Base-by-base conservation (phyloP, 2,113 vertebrate genomes). In the Cyprinodon tularosa region DNA sequence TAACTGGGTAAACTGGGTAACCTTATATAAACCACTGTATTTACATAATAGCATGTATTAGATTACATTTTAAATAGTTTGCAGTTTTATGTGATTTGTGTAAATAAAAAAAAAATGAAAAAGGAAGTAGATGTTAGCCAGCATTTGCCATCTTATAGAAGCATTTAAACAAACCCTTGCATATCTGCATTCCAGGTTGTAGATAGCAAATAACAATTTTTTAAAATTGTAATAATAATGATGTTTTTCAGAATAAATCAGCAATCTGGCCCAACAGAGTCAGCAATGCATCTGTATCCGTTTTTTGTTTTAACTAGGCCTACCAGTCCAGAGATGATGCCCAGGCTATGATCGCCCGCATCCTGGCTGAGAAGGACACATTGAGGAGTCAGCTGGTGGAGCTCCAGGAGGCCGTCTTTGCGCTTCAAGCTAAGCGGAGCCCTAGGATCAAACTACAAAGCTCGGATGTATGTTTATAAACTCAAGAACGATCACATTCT, bases 321-420 rank as follows among this genome's bases (percentile, higher is more conserved):
- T 97, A 96, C 76, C 77, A 86, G 0, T 92, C 96, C 0, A 91
- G 96, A 68, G 95, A 97, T 0, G 90, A 93, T 3, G 95, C 94
- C 15, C 96, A 96, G 88, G 42, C 90, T 71, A 94, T 94, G 85
- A 96, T 96, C 4, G 92, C 95, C 20, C 90, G 91, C n/a, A 91
- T 85, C 80, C 92, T 97, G 80, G 75, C 90, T 0, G 96, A 97
- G 84, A 97, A 97, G 90, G 96, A 97, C 82, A 84, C 91, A 1
- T 91, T 97, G 53, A 93, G 96, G 76, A 86, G 91, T 39, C 94
- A 94, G 71, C 88, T 96, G 74, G 93, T 96, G 14, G 94, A 96
- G 84, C 93, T 96, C 17, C 96, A 94, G 0, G 94, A 95, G 66
- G 85, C 84, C 38, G 80, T 94, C 60, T 95, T 94, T 15, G 86